Conservation (phyloP, 2,797 vertebrate genomes). For the Labeo calbasu region DNA sequence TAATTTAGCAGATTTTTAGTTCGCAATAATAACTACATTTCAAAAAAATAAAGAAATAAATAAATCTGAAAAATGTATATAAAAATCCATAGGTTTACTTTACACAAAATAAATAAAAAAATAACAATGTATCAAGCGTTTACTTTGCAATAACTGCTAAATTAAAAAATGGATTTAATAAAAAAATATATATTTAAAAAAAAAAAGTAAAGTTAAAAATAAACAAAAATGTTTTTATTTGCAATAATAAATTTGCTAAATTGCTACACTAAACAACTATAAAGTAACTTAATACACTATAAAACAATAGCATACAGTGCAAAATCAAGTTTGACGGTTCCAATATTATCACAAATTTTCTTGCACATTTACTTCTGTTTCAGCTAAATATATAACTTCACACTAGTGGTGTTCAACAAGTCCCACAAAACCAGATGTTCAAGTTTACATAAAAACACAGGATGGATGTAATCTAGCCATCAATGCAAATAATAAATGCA, state of each 20-base stretch:
- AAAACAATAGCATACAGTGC: neutral
- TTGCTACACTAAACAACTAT: neutral
- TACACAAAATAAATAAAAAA: too few relatives aligned
- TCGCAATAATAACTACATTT: too few relatives aligned
- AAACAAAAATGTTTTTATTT: neutral
- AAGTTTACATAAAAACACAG: neutral
- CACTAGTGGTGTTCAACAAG: neutral
- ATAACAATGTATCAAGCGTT: too few relatives aligned
- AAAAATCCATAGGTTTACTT: too few relatives aligned
- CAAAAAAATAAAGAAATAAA: too few relatives aligned
- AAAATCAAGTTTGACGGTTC: neutral
- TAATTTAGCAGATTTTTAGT: too few relatives aligned
- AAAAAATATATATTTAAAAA: too few relatives aligned
- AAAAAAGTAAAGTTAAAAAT: too few relatives aligned
- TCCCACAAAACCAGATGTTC: neutral
- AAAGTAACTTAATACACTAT: neutral
- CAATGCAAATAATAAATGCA: neutral
- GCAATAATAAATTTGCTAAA: neutral
- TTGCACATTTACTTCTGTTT: neutral
- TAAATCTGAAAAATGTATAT: too few relatives aligned
- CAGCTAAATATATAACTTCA: neutral
- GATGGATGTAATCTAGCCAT: neutral
- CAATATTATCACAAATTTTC: neutral
- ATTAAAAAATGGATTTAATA: too few relatives aligned
- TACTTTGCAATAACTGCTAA: too few relatives aligned